Base-by-base conservation (phyloP, 2,797 vertebrate genomes). In the Semotilus atromaculatus region DNA sequence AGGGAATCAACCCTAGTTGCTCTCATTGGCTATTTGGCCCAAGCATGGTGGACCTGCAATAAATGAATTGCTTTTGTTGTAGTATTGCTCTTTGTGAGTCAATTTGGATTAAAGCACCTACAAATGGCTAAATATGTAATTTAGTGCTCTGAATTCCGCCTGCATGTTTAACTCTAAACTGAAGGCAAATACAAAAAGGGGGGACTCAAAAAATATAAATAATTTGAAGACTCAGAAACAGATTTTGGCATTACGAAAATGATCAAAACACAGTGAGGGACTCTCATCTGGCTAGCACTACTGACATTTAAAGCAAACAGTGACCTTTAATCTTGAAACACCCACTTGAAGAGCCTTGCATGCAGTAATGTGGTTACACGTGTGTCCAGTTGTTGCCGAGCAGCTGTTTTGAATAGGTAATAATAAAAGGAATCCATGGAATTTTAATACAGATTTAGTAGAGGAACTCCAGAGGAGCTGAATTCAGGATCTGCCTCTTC, bases 261-360 rank as follows among this genome's bases (percentile, higher is more conserved):
- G 1, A 70, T 70, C 18, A 70, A 34, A 77, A 45, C 38, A 45
- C 66, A 62, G 26, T 1, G 9, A 72, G 38, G 26, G 26, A 51
- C 26, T n/a, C 29, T 34, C 38, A 36, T 58, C 4, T 7, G 34
- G n/a, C 11, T 79, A 71, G 64, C 31, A 26, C 19, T 66, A 55
- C 36, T 79, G 75, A 84, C 82, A 62, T 71, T 58, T 58, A 71
- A 79, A 84, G 64, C 21, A 79, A 84, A 62, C 4, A 2, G 18
- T 55, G 68, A 85, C 55, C 68, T 84, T 76, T 71, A 36, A 62
- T 53, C 38, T 83, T 64, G 9, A 72, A 81, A 60, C 53, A 45
- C 36, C 26, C 18, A 31, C 67, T 43, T 60, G 36, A 81, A 58
- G 51, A 58, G 51, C 36, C 66, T 29, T 71, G 67, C 36, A 43